Evolutionary conservation across 2,113 vertebrate genomes (phyloP).

Genomic region (Alexandromys fortis): DNA sequence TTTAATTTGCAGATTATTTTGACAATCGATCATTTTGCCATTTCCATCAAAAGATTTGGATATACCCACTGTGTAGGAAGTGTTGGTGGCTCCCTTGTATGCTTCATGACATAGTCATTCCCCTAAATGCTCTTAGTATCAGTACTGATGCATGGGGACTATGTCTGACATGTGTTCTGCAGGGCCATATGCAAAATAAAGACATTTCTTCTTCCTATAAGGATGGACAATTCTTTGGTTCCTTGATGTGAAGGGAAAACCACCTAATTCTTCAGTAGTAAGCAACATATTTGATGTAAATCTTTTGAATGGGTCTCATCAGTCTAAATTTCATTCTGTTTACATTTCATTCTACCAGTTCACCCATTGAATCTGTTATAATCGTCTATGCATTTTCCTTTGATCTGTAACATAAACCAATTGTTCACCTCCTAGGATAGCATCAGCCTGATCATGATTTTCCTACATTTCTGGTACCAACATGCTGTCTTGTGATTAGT

Average conservation of each 20-base stretch:
- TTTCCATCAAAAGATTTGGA: background rate
- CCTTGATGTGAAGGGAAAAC: background rate
- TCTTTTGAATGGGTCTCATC: background rate
- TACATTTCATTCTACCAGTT: background rate
- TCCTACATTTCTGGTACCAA: background rate
- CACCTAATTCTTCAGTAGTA: background rate
- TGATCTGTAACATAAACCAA: background rate
- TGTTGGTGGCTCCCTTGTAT: background rate
- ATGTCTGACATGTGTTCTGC: background rate
- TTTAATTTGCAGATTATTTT: slow-evolving; percentile 6
- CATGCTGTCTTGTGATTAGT: background rate
- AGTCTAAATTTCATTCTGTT: background rate
- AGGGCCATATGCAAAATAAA: background rate
- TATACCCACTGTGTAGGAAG: background rate
- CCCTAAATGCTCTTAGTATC: background rate
- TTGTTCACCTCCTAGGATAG: background rate
- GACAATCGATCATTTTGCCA: background rate
- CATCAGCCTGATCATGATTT: background rate
- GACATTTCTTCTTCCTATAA: background rate
- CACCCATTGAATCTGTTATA: background rate
- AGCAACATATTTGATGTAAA: background rate
- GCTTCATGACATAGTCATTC: background rate
- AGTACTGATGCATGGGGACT: background rate
- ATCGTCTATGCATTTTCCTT: background rate
- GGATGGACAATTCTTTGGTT: background rate